Evolutionary conservation across 2,113 vertebrate genomes (phyloP).

Genomic region (Gopherus evgoodei): DNA sequence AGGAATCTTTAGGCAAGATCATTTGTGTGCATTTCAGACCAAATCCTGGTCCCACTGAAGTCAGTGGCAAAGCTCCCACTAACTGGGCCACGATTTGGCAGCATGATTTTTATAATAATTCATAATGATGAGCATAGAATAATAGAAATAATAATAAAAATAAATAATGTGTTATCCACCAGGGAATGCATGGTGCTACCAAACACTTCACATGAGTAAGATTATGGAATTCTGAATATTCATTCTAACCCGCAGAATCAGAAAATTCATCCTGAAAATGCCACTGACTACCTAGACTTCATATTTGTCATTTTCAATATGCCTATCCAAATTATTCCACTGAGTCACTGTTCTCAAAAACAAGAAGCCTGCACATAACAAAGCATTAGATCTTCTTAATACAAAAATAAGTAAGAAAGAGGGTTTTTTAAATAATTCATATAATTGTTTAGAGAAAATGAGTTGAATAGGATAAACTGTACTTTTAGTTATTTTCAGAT

Average conservation of each 20-base stretch:
- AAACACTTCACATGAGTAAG: rapidly evolving
- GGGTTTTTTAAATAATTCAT: neutral
- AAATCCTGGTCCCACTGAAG: neutral
- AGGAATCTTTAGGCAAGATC: neutral
- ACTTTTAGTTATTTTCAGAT: neutral
- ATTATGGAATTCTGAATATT: neutral
- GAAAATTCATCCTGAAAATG: neutral
- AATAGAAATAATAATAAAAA: neutral
- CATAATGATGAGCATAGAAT: neutral
- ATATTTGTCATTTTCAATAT: neutral
- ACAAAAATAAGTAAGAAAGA: neutral
- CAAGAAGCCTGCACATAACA: neutral
- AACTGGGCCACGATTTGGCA: neutral
- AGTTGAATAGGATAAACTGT: neutral
- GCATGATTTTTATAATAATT: rapidly evolving
- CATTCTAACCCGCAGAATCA: neutral
- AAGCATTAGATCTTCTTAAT: neutral
- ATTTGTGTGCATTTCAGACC: neutral
- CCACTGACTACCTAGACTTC: neutral
- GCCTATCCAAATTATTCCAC: neutral
- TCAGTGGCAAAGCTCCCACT: neutral
- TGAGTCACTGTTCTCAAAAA: neutral
- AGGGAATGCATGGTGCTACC: neutral
- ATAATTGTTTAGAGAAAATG: neutral
- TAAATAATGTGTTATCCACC: neutral